A percentile compares a stretch with the other conserved stretches of the same genome.
Conservation (phyloP, 2,113 vertebrate genomes). For the Cromileptes altivelis region DNA sequence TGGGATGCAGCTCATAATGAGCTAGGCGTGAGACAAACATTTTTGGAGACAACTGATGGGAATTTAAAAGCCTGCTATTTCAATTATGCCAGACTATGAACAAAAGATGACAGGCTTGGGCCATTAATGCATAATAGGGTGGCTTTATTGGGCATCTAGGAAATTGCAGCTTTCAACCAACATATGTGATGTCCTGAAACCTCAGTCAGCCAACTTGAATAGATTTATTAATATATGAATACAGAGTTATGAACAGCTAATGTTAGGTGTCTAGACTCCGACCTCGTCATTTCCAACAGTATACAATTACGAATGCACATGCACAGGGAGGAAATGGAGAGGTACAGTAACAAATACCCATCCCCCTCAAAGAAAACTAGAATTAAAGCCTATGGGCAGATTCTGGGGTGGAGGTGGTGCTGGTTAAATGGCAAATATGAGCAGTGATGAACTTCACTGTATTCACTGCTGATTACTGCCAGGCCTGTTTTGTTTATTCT, state of each 20-base stretch:
- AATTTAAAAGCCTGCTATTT: slow-evolving; percentile 66
- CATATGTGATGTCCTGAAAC: slow-evolving; percentile 21
- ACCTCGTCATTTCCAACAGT: slow-evolving; percentile 18
- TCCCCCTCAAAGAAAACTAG: slow-evolving; percentile 2
- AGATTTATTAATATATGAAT: slow-evolving; percentile 47
- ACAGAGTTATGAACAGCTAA: slow-evolving; percentile 23
- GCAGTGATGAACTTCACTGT: neutral
- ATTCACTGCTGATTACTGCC: neutral
- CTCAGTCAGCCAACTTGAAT: slow-evolving; percentile 22
- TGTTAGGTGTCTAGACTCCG: slow-evolving; percentile 31
- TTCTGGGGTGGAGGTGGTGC: neutral
- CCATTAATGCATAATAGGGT: slow-evolving; percentile 60
- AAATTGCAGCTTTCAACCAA: slow-evolving; percentile 67
- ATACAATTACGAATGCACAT: slow-evolving; percentile 32
- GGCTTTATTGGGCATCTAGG: slow-evolving; percentile 49
- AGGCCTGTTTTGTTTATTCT: neutral
- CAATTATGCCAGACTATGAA: slow-evolving; percentile 53
- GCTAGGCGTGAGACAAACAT: slow-evolving; percentile 21
- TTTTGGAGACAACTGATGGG: slow-evolving; percentile 59
- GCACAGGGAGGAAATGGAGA: neutral
- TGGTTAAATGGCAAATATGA: slow-evolving; percentile 3
- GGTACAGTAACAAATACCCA: slow-evolving; percentile 18
- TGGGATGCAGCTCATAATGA: slow-evolving; percentile 52
- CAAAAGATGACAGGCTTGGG: slow-evolving; percentile 64
- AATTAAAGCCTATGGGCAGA: neutral